phyloP scores from a whole-genome alignment of 2,888 invertebrate genomes.

The Gymnosoma rotundatum region DNA sequence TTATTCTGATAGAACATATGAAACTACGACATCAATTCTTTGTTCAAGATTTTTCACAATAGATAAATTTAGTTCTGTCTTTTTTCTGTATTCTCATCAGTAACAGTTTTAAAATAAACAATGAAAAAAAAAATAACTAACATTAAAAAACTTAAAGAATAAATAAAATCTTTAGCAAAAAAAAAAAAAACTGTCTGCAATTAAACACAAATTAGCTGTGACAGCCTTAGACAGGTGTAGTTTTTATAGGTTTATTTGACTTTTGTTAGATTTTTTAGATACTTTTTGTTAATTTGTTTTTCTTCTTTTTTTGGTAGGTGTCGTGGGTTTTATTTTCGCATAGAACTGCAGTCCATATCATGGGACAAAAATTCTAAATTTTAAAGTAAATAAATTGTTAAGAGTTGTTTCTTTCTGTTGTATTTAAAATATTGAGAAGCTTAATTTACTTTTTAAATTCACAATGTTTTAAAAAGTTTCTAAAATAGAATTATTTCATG shows the following conservation, averaged over 20 bases:
- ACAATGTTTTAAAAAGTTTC: background rate
- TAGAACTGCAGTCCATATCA: conserved; percentile 22
- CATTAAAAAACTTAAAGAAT: conserved; percentile 6
- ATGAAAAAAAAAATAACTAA: conserved; percentile 35
- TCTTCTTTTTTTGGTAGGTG: conserved; percentile 1
- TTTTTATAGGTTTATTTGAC: conserved; percentile 42
- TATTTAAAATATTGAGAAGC: background rate
- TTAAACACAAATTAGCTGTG: conserved; percentile 65
- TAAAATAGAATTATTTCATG: no score
- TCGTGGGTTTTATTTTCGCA: background rate
- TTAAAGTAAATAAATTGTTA: conserved; percentile 38
- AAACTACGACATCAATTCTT: background rate
- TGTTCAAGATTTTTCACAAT: conserved; percentile 37
- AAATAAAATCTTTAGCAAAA: conserved; percentile 11
- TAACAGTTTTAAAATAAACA: conserved; percentile 39
- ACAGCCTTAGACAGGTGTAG: conserved; percentile 58
- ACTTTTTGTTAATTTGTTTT: conserved; percentile 8
- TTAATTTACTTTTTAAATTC: background rate
- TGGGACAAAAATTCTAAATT: conserved; percentile 41
- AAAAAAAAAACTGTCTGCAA: conserved; percentile 46
- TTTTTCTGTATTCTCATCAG: conserved; percentile 25
- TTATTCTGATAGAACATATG: conserved; percentile 32
- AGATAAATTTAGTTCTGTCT: conserved; percentile 53
- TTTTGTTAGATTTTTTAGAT: conserved; percentile 3
- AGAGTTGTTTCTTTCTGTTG: background rate